Base-by-base conservation (phyloP, 2,888 invertebrate species). In the Luperina testacea region DNA sequence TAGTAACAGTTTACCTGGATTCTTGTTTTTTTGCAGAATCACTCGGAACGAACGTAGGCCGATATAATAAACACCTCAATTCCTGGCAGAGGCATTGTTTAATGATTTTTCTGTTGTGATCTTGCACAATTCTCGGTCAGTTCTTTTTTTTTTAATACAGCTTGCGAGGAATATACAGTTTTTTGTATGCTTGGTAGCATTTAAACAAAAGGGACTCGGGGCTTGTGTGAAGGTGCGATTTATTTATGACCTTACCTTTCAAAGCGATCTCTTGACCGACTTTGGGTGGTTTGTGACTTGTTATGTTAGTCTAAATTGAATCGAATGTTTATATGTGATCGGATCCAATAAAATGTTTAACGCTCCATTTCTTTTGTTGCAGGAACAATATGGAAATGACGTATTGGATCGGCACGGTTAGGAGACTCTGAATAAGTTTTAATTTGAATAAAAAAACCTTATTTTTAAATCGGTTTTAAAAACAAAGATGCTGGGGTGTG, bases 51-150 rank as follows among this genome's bases (percentile, higher is more conserved):
- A 94, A 92, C 94, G 94, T 92, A 92, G 93, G 87, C 93, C 92
- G 94, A 94, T 94, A 95, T 96, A 96, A 96, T 96, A 96, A 96
- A 97, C 97, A 96, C 96, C 96, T 97, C 96, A 96, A 96, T 96
- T 96, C 96, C 93, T 92, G 94, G 96, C 96, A 95, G 92, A 93
- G 94, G 94, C 94, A 95, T 97, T 97, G 96, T 97, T 96, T 97
- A 96, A 96, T 96, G 96, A 96, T 93, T 95, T 92, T 93, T 95
- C 95, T 95, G 95, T 96, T 95, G 96, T 96, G 96, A 96, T 96
- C 93, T 97, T 97, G 96, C 96, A 96, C 96, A 97, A 97, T 95
- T 93, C 94, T 93, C 89, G 94, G 87, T 92, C 93, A 94, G 92
- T 92, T 93, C 88, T 81, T 87, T 92, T 95, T 96, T 96, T 94